Evolutionary conservation across 2,797 vertebrate species (phyloP), one percentile per base, ranked within the genome.

Genomic region (Rhynchonycteris naso): DNA sequence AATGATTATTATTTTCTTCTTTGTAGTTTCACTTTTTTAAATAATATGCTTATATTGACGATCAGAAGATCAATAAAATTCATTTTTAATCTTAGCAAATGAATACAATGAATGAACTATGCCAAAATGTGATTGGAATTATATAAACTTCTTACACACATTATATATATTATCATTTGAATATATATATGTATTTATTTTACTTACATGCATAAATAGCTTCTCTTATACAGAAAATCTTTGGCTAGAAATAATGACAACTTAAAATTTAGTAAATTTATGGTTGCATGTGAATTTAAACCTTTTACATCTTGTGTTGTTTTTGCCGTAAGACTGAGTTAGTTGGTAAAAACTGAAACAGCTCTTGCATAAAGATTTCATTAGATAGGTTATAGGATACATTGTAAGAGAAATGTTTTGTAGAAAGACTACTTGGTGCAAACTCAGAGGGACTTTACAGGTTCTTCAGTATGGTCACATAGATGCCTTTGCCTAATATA

Each of bases 51-150:
- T 87, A 33, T 86, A 28, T 76, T 93, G 74, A 78, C 33, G 52
- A 91, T 82, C 16, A 85, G 28, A 69, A 71, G 91, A 61, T 83
- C 33, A 76, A 38, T 8, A 63, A 15, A 61, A 71, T 52, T 71
- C 82, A 61, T 93, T 96, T 96, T 79, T 66, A 74, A 63, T 78
- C 7, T 71, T 88, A 68, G 75, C 1, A 93, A 56, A 30, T 65
- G 79, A 94, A 24, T 66, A 79, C 9, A 74, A 35, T 93, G 18
- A 93, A n/a, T 87, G 19, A 68, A 63, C 19, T 63, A 6, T 81
- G 38, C 88, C 18, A 90, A 86, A 59, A 59, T 65, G 43, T 80
- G 22, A 1, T 87, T 63, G 18, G 12, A 89, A 84, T 87, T 72
- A 76, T 68, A 18, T 63, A 81, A 63, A 74, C 8, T 59, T 65